phyloP scores from a whole-genome alignment of 2,797 vertebrate species.

The Lepus townsendii region DNA sequence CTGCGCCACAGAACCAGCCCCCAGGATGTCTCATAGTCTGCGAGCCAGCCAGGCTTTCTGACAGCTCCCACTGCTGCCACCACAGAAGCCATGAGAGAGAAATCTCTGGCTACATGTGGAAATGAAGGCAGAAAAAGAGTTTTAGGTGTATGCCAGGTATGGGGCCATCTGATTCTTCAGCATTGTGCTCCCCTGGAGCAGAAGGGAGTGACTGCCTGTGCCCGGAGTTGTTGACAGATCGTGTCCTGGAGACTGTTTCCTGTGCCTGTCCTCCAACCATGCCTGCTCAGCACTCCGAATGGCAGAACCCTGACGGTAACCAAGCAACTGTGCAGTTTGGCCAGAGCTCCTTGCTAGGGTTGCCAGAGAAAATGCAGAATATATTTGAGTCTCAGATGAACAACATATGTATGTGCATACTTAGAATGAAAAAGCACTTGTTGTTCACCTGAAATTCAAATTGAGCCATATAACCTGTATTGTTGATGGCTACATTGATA shows the following conservation, averaged over 20 bases:
- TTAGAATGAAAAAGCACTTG: not conserved
- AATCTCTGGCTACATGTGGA: not conserved
- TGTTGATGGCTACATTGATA: not conserved
- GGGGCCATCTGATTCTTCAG: slow-evolving; percentile 43
- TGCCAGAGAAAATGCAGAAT: slow-evolving; percentile 45
- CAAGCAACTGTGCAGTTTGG: slow-evolving; percentile 61
- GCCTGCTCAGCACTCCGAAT: slow-evolving; percentile 54
- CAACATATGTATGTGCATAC: not conserved
- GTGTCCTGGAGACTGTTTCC: slow-evolving; percentile 62
- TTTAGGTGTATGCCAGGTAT: slow-evolving; percentile 38
- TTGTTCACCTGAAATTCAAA: slow-evolving; percentile 44
- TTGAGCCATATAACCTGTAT: not conserved
- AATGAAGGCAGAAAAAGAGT: not conserved
- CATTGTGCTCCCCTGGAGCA: slow-evolving; percentile 53
- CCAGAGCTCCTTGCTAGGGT: not conserved
- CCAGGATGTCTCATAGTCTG: not conserved
- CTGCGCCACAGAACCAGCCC: too few species aligned
- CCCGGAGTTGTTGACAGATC: slow-evolving; percentile 59
- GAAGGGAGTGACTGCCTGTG: slow-evolving; percentile 64
- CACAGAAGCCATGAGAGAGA: not conserved
- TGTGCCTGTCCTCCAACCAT: not conserved
- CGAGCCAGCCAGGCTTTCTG: not conserved
- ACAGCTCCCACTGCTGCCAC: not conserved
- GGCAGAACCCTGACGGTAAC: slow-evolving; percentile 55
- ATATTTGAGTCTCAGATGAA: slow-evolving; percentile 61